phyloP scores from a whole-genome alignment of 2,797 vertebrate genomes.

The Siniperca obscura region DNA sequence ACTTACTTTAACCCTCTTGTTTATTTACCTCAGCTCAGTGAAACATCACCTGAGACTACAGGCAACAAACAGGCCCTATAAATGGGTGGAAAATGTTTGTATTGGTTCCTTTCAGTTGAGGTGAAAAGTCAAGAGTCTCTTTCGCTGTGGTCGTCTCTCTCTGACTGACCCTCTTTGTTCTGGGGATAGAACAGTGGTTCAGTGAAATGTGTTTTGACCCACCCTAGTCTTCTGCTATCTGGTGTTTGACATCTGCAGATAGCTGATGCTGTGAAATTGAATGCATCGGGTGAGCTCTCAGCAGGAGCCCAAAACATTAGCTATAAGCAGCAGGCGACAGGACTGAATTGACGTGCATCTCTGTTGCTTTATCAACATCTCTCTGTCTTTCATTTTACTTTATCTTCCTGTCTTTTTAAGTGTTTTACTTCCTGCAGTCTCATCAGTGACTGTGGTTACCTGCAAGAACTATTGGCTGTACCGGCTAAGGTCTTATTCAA shows the following conservation, averaged over 20 bases:
- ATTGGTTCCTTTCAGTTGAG: slow-evolving; percentile 29
- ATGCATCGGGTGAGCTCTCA: slow-evolving; percentile 61
- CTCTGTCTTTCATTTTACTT: slow-evolving; percentile 23
- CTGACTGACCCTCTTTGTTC: slow-evolving; percentile 34
- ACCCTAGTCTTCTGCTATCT: slow-evolving; percentile 42
- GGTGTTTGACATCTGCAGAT: slow-evolving; percentile 58
- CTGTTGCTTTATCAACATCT: slow-evolving; percentile 1
- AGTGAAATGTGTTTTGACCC: slow-evolving; percentile 55
- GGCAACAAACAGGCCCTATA: slow-evolving; percentile 2
- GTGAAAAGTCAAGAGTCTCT: slow-evolving; percentile 54
- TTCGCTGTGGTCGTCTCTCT: slow-evolving; percentile 4
- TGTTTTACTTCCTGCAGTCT: slow-evolving; percentile 6
- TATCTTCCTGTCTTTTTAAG: slow-evolving; percentile 26
- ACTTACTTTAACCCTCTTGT: slow-evolving; percentile 27
- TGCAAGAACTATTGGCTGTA: not conserved
- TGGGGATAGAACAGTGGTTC: slow-evolving; percentile 26
- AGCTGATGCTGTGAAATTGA: slow-evolving; percentile 70
- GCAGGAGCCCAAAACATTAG: slow-evolving; percentile 59
- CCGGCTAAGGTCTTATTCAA: slow-evolving; percentile 30
- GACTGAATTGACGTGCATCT: slow-evolving; percentile 11
- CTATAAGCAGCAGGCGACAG: slow-evolving; percentile 52
- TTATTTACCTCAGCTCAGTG: slow-evolving; percentile 39
- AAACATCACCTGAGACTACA: slow-evolving; percentile 26
- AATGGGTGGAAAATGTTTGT: slow-evolving; percentile 23
- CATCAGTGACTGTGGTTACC: slow-evolving; percentile 3